These are phyloP conservation scores for Ips nitidus DNA, from an alignment of 1,140 invertebrate species.

Conservation along the genomic window DNA sequence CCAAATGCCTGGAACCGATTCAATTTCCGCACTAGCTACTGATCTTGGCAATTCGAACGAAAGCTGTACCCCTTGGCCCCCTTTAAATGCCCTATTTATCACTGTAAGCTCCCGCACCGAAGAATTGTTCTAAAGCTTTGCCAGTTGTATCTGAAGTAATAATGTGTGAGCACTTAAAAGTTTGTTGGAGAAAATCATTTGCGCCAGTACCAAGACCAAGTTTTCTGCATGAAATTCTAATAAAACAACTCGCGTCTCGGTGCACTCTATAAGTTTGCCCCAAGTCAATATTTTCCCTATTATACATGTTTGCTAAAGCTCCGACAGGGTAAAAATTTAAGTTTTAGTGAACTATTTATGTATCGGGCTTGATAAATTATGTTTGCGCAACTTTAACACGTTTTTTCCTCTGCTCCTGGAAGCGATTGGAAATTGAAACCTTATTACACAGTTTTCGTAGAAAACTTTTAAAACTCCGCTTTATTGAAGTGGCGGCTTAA, in stretches of 20 bases:
- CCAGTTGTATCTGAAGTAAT: too few species aligned
- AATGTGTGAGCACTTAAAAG: too few species aligned
- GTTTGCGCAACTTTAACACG: slow-evolving; percentile 15
- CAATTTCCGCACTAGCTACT: neutral
- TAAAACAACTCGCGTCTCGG: slow-evolving; percentile 14
- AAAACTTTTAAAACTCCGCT: slow-evolving; percentile 5
- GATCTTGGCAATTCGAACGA: neutral
- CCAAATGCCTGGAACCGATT: neutral
- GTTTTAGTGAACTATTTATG: slow-evolving; percentile 20
- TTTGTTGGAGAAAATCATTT: too few species aligned
- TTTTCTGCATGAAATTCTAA: slow-evolving; percentile 14
- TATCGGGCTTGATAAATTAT: slow-evolving; percentile 23
- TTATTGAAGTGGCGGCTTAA: slow-evolving; percentile 7
- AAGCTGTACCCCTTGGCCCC: too few species aligned
- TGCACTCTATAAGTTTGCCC: slow-evolving; percentile 16
- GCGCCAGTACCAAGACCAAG: too few species aligned
- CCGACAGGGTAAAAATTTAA: slow-evolving; percentile 19
- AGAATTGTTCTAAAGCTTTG: too few species aligned
- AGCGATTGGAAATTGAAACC: slow-evolving; percentile 22
- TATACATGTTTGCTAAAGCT: slow-evolving; percentile 21
- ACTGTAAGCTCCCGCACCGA: too few species aligned
- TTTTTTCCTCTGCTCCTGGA: slow-evolving; percentile 4
- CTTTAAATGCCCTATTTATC: too few species aligned
- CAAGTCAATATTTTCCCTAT: slow-evolving; percentile 22
- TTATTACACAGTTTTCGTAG: slow-evolving; percentile 13